These are phyloP conservation scores for Cherax destructor DNA, from an alignment of 1,140 invertebrate species.

Conservation along the genomic window DNA sequence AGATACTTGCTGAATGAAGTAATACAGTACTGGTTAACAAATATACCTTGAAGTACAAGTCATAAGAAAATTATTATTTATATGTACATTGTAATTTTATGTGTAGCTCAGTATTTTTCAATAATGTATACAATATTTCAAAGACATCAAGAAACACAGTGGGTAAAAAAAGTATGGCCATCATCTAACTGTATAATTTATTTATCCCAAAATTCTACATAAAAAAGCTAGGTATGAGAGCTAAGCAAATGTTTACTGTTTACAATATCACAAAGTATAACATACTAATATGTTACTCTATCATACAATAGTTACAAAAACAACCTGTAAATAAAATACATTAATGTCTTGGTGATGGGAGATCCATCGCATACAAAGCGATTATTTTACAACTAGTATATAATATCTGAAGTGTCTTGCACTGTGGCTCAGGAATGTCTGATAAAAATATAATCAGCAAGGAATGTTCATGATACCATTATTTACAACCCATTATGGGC, in stretches of 20 bases:
- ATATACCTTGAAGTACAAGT: too few species aligned
- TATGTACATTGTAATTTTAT: too few species aligned
- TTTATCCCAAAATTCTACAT: constrained; percentile 46
- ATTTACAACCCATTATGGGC: constrained; percentile 14
- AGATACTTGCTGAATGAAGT: too few species aligned
- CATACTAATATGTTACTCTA: background rate
- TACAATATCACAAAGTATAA: constrained; percentile 37
- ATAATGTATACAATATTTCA: too few species aligned
- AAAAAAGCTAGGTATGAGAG: constrained; percentile 33
- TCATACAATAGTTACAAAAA: constrained; percentile 14
- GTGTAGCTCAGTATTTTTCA: too few species aligned
- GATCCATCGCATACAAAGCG: background rate
- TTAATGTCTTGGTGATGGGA: background rate
- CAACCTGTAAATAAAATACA: constrained; percentile 30
- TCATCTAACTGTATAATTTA: constrained; percentile 1
- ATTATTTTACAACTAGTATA: background rate
- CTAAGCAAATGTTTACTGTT: constrained; percentile 16
- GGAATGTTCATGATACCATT: constrained; percentile 19
- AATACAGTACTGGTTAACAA: too few species aligned
- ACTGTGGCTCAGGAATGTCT: constrained; percentile 32
- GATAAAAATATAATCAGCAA: constrained; percentile 22
- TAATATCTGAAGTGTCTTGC: too few species aligned
- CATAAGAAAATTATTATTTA: too few species aligned
- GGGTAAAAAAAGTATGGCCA: background rate
- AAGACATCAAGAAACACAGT: background rate